Base-by-base conservation (phyloP, 2,113 vertebrate genomes). In the Triplophysa dalaica region DNA sequence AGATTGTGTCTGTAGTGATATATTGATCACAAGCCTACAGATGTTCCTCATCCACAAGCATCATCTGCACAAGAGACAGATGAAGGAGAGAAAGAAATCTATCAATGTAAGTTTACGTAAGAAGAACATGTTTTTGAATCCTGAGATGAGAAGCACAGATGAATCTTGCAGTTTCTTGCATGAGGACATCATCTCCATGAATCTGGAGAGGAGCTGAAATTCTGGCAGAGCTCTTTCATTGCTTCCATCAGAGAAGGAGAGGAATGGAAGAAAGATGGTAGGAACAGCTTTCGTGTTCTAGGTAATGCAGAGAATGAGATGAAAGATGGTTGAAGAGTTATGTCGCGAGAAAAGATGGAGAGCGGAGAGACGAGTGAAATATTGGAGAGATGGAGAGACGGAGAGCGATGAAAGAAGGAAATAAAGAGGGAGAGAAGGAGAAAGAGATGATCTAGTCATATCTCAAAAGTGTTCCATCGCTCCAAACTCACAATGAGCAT, bases 401-500 rank as follows among this genome's bases (percentile, higher is more conserved):
- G 65, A 69, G 62, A 83, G 69, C 48, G 50, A 48, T 4, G 70
- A 38, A n/a, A 65, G 54, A 62, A 16, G 68, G 56, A 81, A 33
- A 76, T 45, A 70, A 67, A 58, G 33, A 41, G 43, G 38, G 69
- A 60, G 62, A 79, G 69, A 65, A 65, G 75, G 77, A 83, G 72
- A 77, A 58, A 82, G 74, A 84, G 83, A 84, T 75, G 78, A 84
- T 84, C 80, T 81, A 77, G 84, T 79, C 84, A 83, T 83, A 83
- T 76, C 75, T 38, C 84, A 83, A 56, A 48, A 67, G 81, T 73
- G 82, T 83, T 85, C 77, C 80, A 85, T 85, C 84, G 81, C 66
- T 9, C 48, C 75, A 62, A 73, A 72, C 81, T 83, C 75, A 79
- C 80, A 82, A 83, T 81, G 81, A 56, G 75, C 81, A 85, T 85